Conservation (phyloP, 2,113 vertebrate species). For the Hydrolagus affinis region DNA sequence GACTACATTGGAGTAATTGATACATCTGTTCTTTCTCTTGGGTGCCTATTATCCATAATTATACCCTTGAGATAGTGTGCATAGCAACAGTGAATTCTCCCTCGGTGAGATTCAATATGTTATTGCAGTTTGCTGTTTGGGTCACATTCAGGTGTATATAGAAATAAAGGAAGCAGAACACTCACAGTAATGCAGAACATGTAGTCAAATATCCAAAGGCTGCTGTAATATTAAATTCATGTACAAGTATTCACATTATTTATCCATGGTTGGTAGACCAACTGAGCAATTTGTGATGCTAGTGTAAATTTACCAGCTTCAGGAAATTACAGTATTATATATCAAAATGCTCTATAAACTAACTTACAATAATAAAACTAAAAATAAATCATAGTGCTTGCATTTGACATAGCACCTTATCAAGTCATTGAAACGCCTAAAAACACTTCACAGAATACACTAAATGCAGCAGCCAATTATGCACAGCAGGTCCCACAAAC, state of each 20-base stretch:
- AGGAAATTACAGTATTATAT: not conserved
- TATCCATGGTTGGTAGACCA: no score
- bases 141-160: constrained; percentile 12
- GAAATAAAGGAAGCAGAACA: constrained; percentile 14
- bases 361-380: no score
- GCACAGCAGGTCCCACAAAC: no score
- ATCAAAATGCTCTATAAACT: not conserved
- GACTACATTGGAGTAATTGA: constrained; percentile 28
- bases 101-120: constrained; percentile 29
- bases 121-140: not conserved
- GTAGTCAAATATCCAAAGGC: not conserved
- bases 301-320: not conserved
- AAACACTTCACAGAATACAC: no score
- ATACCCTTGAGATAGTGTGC: constrained; percentile 30
- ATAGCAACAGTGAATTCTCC: constrained; percentile 31
- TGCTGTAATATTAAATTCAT: not conserved
- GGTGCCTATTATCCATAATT: constrained; percentile 30
- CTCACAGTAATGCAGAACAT: not conserved
- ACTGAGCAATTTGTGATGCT: not conserved
- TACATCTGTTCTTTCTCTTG: constrained; percentile 30
- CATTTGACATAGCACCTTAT: no score
- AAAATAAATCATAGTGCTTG: no score
- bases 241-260: not conserved
- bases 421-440: no score
- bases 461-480: no score